Base-by-base conservation (phyloP, 2,797 vertebrate species). In the Clarias fuscus region DNA sequence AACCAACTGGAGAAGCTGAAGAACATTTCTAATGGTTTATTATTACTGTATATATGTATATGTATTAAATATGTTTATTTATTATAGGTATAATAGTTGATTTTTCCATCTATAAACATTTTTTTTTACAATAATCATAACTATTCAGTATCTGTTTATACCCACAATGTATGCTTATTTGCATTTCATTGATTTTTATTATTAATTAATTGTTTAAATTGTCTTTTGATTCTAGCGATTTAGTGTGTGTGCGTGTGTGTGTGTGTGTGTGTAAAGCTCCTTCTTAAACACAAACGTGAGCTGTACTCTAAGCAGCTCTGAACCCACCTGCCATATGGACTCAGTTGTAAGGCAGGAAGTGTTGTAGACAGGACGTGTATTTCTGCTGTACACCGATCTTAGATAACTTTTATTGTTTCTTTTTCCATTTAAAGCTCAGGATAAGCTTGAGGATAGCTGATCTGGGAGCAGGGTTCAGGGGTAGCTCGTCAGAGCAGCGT, bases 281-380 rank as follows among this genome's bases (percentile, higher is more conserved):
- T 30, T 70, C 33, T 56, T 33, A 58, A 56, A 83, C 58, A 70
- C 30, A 8, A 48, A 22, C 7, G 3, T 43, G 33, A 40, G 59
- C 33, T 64, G 59, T 17, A 10, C 22, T n/a, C 77, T n/a, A 80
- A 64, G 59, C 22, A 64, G 59, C 37, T 80, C 77, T 64, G 59
- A 78, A 64, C 59, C 59, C 59, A 80, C 75, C 75, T 78, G 56
- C 56, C 18, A 58, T 30, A 20, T 58, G 7, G 73, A 58, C 61
- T 83, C 33, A 61, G 61, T 83, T 24, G 37, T 73, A 24, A 33
- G n/a, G 8, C 72, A 83, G 86, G 81, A 86, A 86, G 81, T 53
- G 81, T 15, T 70, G 33, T 77, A 83, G 85, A 83, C 64, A 77
- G 59, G 73, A 64, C 17, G 13, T 48, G 64, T 76, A 70, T 78